phyloP scores from a whole-genome alignment of 2,888 invertebrate genomes.

The Dryadula phaetusa region DNA sequence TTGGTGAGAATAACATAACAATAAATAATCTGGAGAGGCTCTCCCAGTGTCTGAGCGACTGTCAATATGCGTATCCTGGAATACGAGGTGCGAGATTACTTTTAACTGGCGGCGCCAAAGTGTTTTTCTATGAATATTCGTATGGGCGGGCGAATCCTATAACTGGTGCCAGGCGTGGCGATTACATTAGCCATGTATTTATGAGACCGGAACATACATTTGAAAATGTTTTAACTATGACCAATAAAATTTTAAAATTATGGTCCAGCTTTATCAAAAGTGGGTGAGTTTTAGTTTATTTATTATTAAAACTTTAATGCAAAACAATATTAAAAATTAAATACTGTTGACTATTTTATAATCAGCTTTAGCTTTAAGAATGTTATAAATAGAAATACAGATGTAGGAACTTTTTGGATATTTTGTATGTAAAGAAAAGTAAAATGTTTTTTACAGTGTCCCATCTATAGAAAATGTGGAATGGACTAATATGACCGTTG shows the following conservation, averaged over 20 bases:
- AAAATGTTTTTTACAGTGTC: constrained; percentile 52
- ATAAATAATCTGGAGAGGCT: constrained; percentile 50
- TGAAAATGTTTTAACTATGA: constrained; percentile 22
- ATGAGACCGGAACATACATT: constrained; percentile 46
- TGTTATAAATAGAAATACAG: no score
- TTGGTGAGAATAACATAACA: constrained; percentile 55
- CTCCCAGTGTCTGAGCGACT: constrained; percentile 64
- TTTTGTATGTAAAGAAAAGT: no score
- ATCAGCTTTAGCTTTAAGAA: no score
- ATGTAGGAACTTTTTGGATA: no score
- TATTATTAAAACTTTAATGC: neutral
- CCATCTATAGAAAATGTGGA: constrained; percentile 54
- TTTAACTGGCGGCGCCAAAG: constrained; percentile 64
- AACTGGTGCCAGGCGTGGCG: constrained; percentile 80
- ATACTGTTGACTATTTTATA: no score
- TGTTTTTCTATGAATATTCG: constrained; percentile 84
- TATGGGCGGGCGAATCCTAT: constrained; percentile 66
- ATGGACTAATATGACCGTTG: constrained; percentile 56
- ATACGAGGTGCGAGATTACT: constrained; percentile 62
- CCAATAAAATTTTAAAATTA: constrained; percentile 56
- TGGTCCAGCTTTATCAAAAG: constrained; percentile 79
- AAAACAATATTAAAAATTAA: neutral
- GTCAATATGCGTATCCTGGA: constrained; percentile 62
- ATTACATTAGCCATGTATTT: constrained; percentile 82
- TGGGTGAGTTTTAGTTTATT: constrained; percentile 68